Base-by-base conservation (phyloP, 2,888 invertebrate genomes). In the Cheilosia soror region DNA sequence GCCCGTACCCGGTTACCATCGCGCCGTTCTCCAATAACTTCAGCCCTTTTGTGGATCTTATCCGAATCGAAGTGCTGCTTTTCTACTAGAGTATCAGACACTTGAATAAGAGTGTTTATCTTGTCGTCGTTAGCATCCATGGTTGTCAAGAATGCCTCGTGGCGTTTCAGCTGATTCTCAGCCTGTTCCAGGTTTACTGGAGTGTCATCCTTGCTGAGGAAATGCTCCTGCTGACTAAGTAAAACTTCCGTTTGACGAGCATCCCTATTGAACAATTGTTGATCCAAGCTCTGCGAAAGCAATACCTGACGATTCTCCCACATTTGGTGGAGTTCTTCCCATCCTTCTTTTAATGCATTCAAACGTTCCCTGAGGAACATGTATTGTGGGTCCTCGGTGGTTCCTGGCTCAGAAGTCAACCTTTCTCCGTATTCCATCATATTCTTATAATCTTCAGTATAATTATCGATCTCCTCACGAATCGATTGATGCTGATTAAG, bases 61-160 rank as follows among this genome's bases (percentile, higher is more conserved):
- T 99, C 99, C 3, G 97, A 96, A 88, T 98, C 98, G 92, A 97
- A 98, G 93, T 99, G 99, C 49, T 97, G 96, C 90, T 98, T 98
- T 89, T 98, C 97, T 83, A 97, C 96, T 25, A 97, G 94, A 15
- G 98, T 95, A 89, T 96, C 96, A 83, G 99, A 98, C 91, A 99
- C 99, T 91, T 98, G 97, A 0, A 98, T 96, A 53, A 99, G 97
- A 0, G 96, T 96, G 92, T 99, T 98, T 91, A 99, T 97, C 93
- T 99, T 99, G 91, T 99, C 99, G 92, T 99, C 99, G 93, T 99
- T 99, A 13, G 99, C 99, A 92, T 99, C 99, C 98, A 99, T 98
- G 4, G 99, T 99, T 0, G 99, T 99, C 89, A 99, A 95, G 95
- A 99, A 99, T 0, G 99, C 98, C 92, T 99, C 99, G 93, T 99